These are phyloP conservation scores for Bostrychus sinensis DNA, from an alignment of 2,113 vertebrate genomes.

Conservation along the genomic window DNA sequence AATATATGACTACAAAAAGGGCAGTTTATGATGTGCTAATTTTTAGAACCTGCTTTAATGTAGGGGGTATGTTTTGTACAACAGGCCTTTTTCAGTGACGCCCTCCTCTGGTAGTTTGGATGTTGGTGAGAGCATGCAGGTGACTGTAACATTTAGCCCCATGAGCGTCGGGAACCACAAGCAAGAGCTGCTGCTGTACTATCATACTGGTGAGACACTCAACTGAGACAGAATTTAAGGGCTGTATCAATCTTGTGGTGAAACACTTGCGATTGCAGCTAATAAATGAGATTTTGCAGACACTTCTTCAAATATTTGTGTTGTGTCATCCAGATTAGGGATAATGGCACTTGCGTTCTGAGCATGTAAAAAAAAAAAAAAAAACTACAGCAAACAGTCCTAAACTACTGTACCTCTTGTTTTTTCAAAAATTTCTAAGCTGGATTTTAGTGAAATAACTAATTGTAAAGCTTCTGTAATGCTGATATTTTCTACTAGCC, in stretches of 20 bases:
- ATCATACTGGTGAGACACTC: conserved; percentile 74
- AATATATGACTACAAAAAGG: too few relatives aligned
- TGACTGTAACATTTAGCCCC: conserved; percentile 84
- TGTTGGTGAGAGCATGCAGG: conserved; percentile 78
- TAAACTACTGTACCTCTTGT: too few relatives aligned
- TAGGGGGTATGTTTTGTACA: background rate
- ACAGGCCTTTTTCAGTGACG: conserved; percentile 86
- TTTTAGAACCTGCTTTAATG: background rate
- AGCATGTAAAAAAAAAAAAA: too few relatives aligned
- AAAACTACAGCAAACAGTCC: too few relatives aligned
- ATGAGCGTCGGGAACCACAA: conserved; percentile 75
- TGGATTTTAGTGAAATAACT: too few relatives aligned
- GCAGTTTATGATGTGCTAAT: background rate
- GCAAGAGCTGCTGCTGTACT: conserved; percentile 78
- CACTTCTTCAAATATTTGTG: background rate
- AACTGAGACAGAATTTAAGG: too few relatives aligned
- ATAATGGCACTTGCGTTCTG: too few relatives aligned
- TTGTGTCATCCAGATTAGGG: background rate
- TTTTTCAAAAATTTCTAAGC: too few relatives aligned
- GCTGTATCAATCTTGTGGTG: too few relatives aligned
- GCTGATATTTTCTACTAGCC: too few relatives aligned
- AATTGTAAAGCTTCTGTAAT: too few relatives aligned
- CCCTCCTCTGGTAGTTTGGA: conserved; percentile 77
- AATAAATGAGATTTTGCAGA: too few relatives aligned
- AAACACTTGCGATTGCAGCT: conserved; percentile 5